A percentile compares a stretch with the other conserved stretches of the same genome.
Conservation (phyloP, 2,113 vertebrate genomes). For the Syngnathoides biaculeatus region DNA sequence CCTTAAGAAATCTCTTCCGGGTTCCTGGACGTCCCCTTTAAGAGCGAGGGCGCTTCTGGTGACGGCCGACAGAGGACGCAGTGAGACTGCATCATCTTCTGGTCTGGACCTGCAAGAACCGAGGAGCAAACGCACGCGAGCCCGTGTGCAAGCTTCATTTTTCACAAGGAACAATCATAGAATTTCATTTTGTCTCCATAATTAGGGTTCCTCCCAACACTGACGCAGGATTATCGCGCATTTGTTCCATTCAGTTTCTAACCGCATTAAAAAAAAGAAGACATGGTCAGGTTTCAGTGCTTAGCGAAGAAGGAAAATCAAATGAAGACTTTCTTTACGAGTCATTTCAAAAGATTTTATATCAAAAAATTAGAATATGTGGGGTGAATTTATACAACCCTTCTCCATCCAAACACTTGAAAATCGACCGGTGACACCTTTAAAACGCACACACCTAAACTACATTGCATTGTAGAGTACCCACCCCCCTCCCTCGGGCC, state of each 20-base stretch:
- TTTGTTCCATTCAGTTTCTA: background rate
- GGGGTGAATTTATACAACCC: background rate
- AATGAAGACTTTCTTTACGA: background rate
- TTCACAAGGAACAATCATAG: conserved; percentile 24
- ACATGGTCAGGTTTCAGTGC: background rate
- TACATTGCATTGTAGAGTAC: background rate
- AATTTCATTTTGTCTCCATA: conserved; percentile 38
- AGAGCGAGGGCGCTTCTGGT: conserved; percentile 1
- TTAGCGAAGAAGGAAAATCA: background rate
- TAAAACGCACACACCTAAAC: background rate
- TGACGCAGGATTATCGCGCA: background rate
- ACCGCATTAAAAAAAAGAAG: background rate
- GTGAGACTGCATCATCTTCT: conserved; percentile 33
- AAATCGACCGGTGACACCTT: conserved; percentile 20
- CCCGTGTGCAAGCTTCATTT: conserved; percentile 39
- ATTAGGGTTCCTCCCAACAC: too few species aligned
- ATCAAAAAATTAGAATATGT: background rate
- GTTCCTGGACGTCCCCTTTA: conserved; percentile 67
- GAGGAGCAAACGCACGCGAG: conserved; percentile 37
- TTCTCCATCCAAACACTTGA: background rate
- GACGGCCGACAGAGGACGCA: conserved; percentile 31
- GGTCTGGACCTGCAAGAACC: background rate
- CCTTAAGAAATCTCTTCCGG: conserved; percentile 66
- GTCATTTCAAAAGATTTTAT: background rate
- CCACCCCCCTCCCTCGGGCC: background rate